phyloP scores from a whole-genome alignment of 2,113 vertebrate species.

The Agelaius tricolor region DNA sequence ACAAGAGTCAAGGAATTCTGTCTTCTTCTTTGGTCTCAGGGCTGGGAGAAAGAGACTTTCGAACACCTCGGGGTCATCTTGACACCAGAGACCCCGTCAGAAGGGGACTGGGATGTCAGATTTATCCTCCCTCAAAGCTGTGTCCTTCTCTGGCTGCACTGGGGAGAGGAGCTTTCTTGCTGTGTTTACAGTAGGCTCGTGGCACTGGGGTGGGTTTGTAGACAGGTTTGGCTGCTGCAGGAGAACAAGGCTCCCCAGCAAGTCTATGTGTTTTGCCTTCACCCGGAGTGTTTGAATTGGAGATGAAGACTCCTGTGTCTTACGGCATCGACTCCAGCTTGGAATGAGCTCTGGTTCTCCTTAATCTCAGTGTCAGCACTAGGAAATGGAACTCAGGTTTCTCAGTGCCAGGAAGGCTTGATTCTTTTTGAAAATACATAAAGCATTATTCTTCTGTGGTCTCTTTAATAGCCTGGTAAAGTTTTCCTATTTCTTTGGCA shows the following conservation, averaged over 20 bases:
- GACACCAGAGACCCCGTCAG: no score
- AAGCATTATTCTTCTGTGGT: background rate
- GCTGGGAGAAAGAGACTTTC: no score
- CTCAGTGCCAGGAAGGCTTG: background rate
- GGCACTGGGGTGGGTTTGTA: background rate
- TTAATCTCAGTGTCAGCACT: background rate
- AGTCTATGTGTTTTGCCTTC: background rate
- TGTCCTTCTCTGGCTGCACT: fast-evolving
- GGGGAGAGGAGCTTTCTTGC: background rate
- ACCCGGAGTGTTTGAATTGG: background rate
- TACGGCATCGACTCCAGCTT: background rate
- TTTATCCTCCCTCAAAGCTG: background rate
- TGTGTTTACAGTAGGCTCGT: background rate
- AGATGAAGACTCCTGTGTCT: background rate
- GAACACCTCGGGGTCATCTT: no score
- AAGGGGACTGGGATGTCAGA: background rate
- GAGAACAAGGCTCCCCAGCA: background rate
- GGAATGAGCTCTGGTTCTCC: fast-evolving
- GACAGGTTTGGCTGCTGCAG: background rate
- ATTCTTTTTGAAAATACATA: background rate
- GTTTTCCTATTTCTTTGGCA: background rate
- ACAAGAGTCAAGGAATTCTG: no score
- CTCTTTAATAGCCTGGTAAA: background rate
- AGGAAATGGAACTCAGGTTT: background rate
- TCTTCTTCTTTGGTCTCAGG: no score